Conservation (phyloP, 2,888 invertebrate species). For the Drosophila lutescens region DNA sequence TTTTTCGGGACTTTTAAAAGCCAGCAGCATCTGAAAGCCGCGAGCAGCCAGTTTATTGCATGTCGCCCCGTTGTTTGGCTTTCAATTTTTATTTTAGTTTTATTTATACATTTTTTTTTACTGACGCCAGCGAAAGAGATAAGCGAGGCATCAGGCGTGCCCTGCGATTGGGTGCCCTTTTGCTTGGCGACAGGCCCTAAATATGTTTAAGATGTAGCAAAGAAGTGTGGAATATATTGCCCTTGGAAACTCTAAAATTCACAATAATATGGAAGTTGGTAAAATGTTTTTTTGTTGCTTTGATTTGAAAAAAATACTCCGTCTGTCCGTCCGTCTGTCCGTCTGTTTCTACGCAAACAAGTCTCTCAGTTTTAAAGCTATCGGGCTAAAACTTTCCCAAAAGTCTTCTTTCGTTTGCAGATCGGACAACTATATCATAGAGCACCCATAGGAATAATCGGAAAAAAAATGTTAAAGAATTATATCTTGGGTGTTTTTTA, state of each 20-base stretch:
- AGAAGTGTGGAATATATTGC: neutral
- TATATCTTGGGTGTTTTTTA: no score
- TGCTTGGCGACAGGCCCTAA: neutral
- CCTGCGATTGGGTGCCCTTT: neutral
- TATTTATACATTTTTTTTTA: constrained; percentile 51
- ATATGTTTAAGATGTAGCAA: neutral
- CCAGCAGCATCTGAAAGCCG: constrained; percentile 31
- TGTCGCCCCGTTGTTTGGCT: constrained; percentile 73
- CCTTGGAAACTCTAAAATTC: neutral
- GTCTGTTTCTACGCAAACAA: no score
- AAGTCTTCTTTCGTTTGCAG: no score
- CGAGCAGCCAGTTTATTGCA: constrained; percentile 68
- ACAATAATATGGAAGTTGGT: no score
- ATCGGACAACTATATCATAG: no score
- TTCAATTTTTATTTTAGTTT: constrained; percentile 80
- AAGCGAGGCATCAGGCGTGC: constrained; percentile 33
- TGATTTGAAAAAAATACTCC: no score
- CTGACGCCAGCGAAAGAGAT: constrained; percentile 37
- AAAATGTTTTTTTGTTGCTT: no score
- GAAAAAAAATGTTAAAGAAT: no score
- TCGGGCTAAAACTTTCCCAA: no score
- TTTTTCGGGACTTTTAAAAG: constrained; percentile 5
- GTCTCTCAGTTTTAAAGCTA: no score
- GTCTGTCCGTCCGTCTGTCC: no score
- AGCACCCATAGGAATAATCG: no score